Conservation (phyloP, 2,797 vertebrate species). For the Crenichthys baileyi region DNA sequence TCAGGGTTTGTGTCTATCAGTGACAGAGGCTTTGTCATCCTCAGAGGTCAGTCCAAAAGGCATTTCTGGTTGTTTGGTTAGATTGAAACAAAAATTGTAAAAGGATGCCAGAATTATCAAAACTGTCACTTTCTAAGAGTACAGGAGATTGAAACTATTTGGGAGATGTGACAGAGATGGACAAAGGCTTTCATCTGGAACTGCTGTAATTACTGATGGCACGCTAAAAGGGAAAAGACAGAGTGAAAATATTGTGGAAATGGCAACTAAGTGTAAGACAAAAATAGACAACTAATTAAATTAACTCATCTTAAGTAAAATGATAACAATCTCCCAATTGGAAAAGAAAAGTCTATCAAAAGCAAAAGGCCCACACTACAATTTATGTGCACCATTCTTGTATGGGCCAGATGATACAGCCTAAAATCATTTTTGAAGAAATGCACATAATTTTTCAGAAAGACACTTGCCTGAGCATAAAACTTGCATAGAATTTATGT, state of each 20-base stretch:
- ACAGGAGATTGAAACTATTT: conserved; percentile 8
- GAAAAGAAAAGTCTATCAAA: neutral
- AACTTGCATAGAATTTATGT: neutral
- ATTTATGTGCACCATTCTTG: neutral
- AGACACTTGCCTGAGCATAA: neutral
- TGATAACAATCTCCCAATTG: neutral
- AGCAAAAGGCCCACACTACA: neutral
- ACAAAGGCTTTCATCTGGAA: conserved; percentile 6
- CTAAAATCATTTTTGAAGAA: neutral
- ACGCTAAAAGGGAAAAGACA: neutral
- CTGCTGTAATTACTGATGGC: conserved; percentile 9
- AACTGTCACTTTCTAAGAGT: conserved; percentile 14
- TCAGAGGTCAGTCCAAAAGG: conserved; percentile 31
- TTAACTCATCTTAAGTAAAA: neutral
- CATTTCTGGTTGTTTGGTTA: conserved; percentile 32
- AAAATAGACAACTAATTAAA: neutral
- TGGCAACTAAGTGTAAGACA: neutral
- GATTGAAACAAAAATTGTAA: conserved; percentile 30
- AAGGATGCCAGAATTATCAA: conserved; percentile 15
- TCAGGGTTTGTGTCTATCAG: conserved; percentile 66
- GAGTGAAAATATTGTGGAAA: neutral
- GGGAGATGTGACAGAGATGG: conserved; percentile 7
- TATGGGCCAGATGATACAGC: neutral
- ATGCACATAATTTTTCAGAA: neutral
- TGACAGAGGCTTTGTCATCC: conserved; percentile 52